Evolutionary conservation across 1,140 invertebrate genomes (phyloP).

Genomic region (Drosophila micromelanica): DNA sequence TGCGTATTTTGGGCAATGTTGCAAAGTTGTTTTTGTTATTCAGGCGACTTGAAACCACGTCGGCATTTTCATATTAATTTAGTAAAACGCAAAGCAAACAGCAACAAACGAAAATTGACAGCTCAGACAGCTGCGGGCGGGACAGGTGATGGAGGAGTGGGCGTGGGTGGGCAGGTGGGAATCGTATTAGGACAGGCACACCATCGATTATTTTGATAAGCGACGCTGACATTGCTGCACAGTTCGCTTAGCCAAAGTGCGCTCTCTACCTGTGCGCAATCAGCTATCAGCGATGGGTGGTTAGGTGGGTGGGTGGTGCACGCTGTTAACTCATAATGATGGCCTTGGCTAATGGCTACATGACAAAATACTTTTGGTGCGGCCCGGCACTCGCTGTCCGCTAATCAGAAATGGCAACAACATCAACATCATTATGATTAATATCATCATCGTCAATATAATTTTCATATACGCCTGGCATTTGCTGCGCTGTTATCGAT

Average conservation of each 20-base stretch:
- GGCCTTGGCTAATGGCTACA: constrained; percentile 61
- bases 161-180: not conserved
- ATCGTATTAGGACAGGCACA: not conserved
- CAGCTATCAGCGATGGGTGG: constrained; percentile 1
- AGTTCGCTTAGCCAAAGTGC: constrained; percentile 38
- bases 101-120: constrained; percentile 72
- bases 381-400: constrained; percentile 29
- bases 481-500: constrained; percentile 62
- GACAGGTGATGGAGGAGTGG: not conserved
- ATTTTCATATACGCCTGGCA: constrained; percentile 23
- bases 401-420: constrained; percentile 66
- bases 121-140: constrained; percentile 48
- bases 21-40: not conserved
- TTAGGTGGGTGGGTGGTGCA: constrained; percentile 7
- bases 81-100: constrained; percentile 62
- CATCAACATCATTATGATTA: constrained; percentile 37
- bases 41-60: constrained; percentile 16
- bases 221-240: constrained; percentile 62
- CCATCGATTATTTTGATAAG: constrained; percentile 79
- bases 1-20: constrained; percentile 5
- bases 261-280: constrained; percentile 14
- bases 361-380: constrained; percentile 64
- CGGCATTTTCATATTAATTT: constrained; percentile 65
- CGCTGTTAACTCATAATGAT: constrained; percentile 48
- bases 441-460: constrained; percentile 49